Conservation (phyloP, 2,113 vertebrate genomes). For the Conger conger region DNA sequence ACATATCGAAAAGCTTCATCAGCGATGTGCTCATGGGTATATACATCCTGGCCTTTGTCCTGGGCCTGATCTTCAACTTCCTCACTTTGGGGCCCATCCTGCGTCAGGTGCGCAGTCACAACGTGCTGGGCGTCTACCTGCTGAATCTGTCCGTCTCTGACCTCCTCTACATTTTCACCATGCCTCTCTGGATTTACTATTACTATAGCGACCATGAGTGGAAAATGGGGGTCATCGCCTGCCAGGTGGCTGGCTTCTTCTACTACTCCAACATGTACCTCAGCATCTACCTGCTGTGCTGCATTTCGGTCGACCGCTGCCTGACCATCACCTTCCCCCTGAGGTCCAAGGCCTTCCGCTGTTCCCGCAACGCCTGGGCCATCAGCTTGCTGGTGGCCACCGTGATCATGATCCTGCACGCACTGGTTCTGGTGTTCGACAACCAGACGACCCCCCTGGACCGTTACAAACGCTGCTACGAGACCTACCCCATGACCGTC, state of each 20-base stretch:
- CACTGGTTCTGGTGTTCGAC: conserved; percentile 54
- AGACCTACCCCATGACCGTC: conserved; percentile 59
- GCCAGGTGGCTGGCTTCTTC: conserved; percentile 70
- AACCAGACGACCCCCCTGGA: conserved; percentile 51
- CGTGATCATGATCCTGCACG: conserved; percentile 48
- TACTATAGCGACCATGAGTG: conserved; percentile 65
- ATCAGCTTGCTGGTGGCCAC: conserved; percentile 51
- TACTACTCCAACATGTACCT: conserved; percentile 80
- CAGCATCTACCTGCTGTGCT: conserved; percentile 73
- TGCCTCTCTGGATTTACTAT: conserved; percentile 76
- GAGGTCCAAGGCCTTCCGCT: conserved; percentile 53
- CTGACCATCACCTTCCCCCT: conserved; percentile 67
- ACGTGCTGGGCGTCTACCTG: conserved; percentile 71
- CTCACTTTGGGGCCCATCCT: conserved; percentile 67
- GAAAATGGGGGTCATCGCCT: conserved; percentile 46
- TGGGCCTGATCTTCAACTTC: conserved; percentile 65
- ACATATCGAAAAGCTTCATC: conserved; percentile 17
- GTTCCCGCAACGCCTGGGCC: conserved; percentile 55
- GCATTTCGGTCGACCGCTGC: conserved; percentile 76
- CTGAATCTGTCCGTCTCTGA: conserved; percentile 70
- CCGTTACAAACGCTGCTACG: conserved; percentile 62
- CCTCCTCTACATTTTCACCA: conserved; percentile 68
- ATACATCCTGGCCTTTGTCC: conserved; percentile 66
- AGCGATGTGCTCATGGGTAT: conserved; percentile 64
- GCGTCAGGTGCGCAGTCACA: conserved; percentile 63